Evolutionary conservation across 2,888 invertebrate species (phyloP).

Genomic region (Philopedon plagiatum): DNA sequence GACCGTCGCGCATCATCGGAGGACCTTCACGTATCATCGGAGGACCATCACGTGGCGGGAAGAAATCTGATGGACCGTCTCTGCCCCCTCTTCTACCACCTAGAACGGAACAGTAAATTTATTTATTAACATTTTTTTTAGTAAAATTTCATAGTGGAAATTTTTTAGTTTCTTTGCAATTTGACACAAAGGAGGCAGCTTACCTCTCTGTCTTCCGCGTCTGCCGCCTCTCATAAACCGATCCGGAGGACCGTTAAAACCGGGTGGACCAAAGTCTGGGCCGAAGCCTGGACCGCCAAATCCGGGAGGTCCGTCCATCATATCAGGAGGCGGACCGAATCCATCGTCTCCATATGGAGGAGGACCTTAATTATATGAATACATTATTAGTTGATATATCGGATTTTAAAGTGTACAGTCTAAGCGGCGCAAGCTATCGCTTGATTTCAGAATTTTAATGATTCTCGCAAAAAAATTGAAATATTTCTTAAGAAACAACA

Average conservation of each 20-base stretch:
- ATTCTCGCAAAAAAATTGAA: too few relatives aligned
- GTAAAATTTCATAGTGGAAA: too few relatives aligned
- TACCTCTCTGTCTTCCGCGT: slow-evolving; percentile 46
- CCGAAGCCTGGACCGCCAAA: slow-evolving; percentile 16
- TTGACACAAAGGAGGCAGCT: not conserved
- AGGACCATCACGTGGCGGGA: slow-evolving; percentile 19
- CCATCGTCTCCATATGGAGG: not conserved
- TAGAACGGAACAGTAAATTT: not conserved
- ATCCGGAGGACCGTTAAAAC: slow-evolving; percentile 46
- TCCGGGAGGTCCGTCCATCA: slow-evolving; percentile 45
- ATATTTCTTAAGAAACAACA: too few relatives aligned
- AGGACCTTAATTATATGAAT: slow-evolving; percentile 16
- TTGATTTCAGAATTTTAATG: too few relatives aligned
- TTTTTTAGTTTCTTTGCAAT: too few relatives aligned
- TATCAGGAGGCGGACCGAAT: slow-evolving; percentile 37
- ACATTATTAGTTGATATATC: too few relatives aligned
- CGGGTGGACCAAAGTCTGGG: slow-evolving; percentile 40
- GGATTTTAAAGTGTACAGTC: too few relatives aligned
- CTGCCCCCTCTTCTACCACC: slow-evolving; percentile 38
- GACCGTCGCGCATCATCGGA: too few relatives aligned
- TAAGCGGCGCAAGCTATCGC: too few relatives aligned
- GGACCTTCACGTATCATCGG: slow-evolving; percentile 15
- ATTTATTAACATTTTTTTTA: too few relatives aligned
- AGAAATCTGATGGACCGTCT: slow-evolving; percentile 36
- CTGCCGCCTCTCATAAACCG: slow-evolving; percentile 60